Evolutionary conservation across 2,113 vertebrate species (phyloP).

Genomic region (Saccopteryx leptura): DNA sequence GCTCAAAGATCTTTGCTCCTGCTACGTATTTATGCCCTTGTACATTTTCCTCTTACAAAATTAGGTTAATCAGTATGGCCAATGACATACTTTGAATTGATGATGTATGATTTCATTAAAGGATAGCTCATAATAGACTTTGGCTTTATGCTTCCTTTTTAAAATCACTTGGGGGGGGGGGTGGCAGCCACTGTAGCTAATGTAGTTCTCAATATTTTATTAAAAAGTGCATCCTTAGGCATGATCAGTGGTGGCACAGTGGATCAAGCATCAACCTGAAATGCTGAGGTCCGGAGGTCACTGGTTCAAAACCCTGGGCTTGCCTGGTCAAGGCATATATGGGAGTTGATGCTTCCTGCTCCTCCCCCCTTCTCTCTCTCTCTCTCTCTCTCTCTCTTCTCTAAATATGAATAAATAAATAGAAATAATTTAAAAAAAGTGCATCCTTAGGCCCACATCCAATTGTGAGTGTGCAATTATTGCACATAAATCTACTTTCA

Average conservation of each 20-base stretch:
- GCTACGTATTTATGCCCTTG: background rate
- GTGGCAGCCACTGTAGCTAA: background rate
- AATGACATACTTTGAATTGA: background rate
- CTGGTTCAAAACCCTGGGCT: no score
- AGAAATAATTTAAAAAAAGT: background rate
- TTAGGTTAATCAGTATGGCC: conserved; percentile 5
- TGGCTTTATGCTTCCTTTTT: background rate
- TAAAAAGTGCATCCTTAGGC: background rate
- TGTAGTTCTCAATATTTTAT: background rate
- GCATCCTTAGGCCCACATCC: background rate
- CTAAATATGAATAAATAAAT: no score
- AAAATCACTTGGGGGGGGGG: background rate
- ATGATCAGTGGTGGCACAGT: no score
- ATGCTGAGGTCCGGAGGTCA: no score
- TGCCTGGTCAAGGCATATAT: no score
- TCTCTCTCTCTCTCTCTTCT: no score
- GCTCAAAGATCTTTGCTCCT: background rate
- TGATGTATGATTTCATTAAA: background rate
- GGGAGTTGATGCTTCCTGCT: no score
- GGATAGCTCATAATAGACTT: background rate
- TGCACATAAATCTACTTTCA: background rate
- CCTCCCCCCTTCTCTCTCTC: no score
- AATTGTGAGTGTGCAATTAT: background rate
- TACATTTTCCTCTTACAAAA: background rate
- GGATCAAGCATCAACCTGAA: no score